Conservation (phyloP, 2,797 vertebrate species). For the Presbytis comata region DNA sequence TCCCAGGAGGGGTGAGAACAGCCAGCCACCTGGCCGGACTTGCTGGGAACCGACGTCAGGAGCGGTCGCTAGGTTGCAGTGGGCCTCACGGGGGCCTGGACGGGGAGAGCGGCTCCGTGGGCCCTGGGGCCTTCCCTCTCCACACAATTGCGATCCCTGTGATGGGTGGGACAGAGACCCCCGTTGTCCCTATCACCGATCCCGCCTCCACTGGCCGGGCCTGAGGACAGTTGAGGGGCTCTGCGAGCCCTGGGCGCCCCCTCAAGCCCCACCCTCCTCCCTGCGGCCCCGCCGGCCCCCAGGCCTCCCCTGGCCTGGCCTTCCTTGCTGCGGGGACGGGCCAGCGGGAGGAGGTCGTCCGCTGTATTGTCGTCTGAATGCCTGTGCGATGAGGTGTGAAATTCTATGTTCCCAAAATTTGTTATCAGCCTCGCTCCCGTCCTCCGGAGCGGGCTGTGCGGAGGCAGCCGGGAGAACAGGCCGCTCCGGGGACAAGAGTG, state of each 20-base stretch:
- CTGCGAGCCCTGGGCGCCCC: neutral
- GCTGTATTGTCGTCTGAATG: neutral
- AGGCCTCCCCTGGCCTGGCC: neutral
- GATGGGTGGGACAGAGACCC: neutral
- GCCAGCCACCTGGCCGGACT: constrained; percentile 42
- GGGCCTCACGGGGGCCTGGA: neutral
- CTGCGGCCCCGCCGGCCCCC: too few species aligned
- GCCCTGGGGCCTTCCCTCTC: neutral
- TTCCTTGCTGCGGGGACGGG: neutral
- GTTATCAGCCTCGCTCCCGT: neutral
- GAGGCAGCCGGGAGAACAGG: neutral
- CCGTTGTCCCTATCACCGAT: accelerated
- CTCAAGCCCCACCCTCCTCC: too few species aligned
- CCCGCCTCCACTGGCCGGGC: accelerated
- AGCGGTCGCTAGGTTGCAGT: neutral
- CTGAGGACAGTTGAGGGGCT: neutral
- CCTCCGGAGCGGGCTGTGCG: neutral
- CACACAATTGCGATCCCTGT: accelerated
- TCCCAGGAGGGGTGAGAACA: constrained; percentile 55
- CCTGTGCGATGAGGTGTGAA: neutral
- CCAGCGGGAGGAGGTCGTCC: accelerated
- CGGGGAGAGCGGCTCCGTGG: accelerated
- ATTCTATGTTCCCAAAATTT: constrained; percentile 19
- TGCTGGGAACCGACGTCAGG: constrained; percentile 49
- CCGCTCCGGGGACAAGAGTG: neutral